Conservation (phyloP, 2,113 vertebrate genomes). For the Struthidea cinerea region DNA sequence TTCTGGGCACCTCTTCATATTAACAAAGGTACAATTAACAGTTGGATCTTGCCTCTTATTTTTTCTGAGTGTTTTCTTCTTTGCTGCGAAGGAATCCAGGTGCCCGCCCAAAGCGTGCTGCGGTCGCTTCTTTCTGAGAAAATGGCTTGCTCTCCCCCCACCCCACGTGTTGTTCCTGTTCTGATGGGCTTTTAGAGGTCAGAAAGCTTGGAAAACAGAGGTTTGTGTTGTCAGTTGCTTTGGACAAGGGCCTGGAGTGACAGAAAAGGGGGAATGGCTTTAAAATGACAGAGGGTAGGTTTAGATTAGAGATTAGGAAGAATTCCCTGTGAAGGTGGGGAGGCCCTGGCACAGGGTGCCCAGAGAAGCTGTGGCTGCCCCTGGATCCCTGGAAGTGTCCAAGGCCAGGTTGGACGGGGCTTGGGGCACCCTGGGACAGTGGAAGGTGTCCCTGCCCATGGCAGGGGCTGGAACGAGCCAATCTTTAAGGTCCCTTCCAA, state of each 20-base stretch:
- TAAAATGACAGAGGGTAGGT: not conserved
- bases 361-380: not conserved
- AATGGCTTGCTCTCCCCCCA: not conserved
- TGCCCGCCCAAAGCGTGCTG: rapidly evolving
- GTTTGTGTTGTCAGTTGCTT: not conserved
- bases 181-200: not conserved
- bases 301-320: not conserved
- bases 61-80: not conserved
- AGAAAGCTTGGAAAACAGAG: not conserved
- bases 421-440: not conserved
- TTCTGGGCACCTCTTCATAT: not conserved
- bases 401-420: not conserved
- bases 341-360: not conserved
- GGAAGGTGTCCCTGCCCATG: not conserved
- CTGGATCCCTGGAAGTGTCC: not conserved
- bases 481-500: not conserved
- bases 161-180: rapidly evolving
- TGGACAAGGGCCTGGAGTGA: not conserved
- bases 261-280: not conserved
- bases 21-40: too few relatives aligned
- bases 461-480: rapidly evolving
- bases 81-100: rapidly evolving
- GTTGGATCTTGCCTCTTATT: not conserved
- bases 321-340: not conserved
- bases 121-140: not conserved